Conservation (phyloP, 1,140 invertebrate species). For the Tyrophagus putrescentiae region DNA sequence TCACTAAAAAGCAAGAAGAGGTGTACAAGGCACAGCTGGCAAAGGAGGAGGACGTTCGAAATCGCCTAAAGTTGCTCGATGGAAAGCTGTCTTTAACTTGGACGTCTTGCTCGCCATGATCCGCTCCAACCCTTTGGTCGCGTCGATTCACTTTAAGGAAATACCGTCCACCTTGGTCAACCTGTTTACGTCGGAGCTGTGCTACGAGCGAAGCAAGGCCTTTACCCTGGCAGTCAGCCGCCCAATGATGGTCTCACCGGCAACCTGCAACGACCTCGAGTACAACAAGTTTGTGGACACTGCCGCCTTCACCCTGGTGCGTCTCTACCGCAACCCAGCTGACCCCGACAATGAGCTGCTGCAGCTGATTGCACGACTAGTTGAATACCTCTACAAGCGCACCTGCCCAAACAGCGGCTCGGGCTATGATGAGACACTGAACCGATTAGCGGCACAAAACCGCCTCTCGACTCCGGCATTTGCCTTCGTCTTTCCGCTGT, state of each 20-base stretch:
- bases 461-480: constrained; percentile 53
- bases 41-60: constrained; percentile 63
- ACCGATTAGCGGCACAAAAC: constrained; percentile 26
- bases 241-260: constrained; percentile 33
- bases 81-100: constrained; percentile 44
- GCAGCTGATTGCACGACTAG: constrained; percentile 35
- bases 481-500: constrained; percentile 63
- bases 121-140: constrained; percentile 43
- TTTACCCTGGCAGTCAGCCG: constrained; percentile 44
- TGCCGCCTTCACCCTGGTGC: constrained; percentile 51
- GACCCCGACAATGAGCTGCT: constrained; percentile 49
- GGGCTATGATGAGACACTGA: constrained; percentile 27
- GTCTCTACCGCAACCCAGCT: constrained; percentile 60
- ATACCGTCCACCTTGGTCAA: constrained; percentile 29
- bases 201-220: constrained; percentile 36
- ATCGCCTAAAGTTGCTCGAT: constrained; percentile 46
- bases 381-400: constrained; percentile 33
- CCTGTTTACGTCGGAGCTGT: constrained; percentile 36
- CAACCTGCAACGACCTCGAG: constrained; percentile 26
- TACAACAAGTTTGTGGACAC: constrained; percentile 34
- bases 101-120: constrained; percentile 47
- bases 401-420: constrained; percentile 41
- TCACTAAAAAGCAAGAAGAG: constrained; percentile 84
- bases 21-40: constrained; percentile 65
- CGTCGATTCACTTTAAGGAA: constrained; percentile 35